Conservation (phyloP, 2,888 invertebrate species). For the Yponomeuta sedellus region DNA sequence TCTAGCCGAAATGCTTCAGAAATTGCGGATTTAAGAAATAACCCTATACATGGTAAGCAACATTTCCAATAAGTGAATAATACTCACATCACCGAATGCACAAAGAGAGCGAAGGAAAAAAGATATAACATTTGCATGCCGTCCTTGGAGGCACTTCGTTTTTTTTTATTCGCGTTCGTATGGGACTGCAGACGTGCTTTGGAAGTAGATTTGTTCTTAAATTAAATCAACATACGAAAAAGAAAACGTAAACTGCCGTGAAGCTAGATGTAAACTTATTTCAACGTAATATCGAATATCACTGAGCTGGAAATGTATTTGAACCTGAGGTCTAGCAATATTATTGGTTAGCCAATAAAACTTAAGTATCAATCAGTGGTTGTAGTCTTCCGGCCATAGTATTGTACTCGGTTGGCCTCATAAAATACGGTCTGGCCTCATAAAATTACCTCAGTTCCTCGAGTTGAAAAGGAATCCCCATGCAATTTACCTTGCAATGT, state of each 20-base stretch:
- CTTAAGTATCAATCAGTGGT: background rate
- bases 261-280: background rate
- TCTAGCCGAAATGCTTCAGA: no score
- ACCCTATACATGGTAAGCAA: background rate
- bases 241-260: background rate
- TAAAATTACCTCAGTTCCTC: background rate
- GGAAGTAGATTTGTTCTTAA: conserved; percentile 33
- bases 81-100: background rate
- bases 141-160: conserved; percentile 41
- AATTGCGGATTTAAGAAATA: background rate
- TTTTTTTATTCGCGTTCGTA: conserved; percentile 47
- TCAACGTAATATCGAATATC: background rate
- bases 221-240: background rate
- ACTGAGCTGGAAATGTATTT: background rate
- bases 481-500: conserved; percentile 8
- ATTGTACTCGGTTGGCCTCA: conserved; percentile 1
- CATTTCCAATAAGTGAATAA: background rate
- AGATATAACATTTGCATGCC: conserved; percentile 51
- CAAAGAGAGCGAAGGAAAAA: conserved; percentile 18
- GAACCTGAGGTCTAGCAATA: conserved; percentile 2
- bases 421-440: background rate
- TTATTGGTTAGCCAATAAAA: background rate
- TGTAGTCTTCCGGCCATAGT: conserved; percentile 1
- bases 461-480: conserved; percentile 4
- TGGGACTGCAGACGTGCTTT: conserved; percentile 37